Percentiles rank a stretch among this genome's conserved stretches.
phyloP scores from a whole-genome alignment of 2,797 vertebrate species.

The Allobates femoralis region DNA sequence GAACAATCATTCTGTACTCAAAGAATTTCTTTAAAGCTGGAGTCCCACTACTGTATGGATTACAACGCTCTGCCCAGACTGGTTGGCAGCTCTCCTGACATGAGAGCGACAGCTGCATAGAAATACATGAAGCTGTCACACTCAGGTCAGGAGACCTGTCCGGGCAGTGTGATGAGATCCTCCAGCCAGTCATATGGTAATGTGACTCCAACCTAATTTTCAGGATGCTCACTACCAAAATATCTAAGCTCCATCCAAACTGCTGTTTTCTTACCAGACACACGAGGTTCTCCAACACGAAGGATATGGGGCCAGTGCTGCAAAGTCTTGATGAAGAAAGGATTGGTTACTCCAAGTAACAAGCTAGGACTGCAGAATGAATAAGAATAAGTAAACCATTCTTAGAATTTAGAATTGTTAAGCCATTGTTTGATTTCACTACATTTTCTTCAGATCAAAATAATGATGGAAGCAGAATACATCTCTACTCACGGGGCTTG shows the following conservation, averaged over 20 bases:
- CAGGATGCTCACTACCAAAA: not conserved
- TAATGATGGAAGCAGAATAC: not conserved
- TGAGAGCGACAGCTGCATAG: too few relatives aligned
- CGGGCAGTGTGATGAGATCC: too few relatives aligned
- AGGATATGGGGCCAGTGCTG: constrained; percentile 95
- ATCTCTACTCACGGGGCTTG: constrained; percentile 88
- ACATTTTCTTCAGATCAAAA: not conserved
- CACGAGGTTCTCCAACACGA: constrained; percentile 84
- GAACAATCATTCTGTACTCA: too few relatives aligned
- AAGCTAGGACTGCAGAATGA: constrained; percentile 83
- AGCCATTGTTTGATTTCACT: not conserved
- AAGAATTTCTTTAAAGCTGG: too few relatives aligned
- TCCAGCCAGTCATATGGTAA: too few relatives aligned
- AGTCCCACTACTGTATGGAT: too few relatives aligned
- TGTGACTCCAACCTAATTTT: too few relatives aligned
- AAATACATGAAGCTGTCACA: too few relatives aligned
- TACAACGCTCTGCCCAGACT: too few relatives aligned
- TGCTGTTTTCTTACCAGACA: constrained; percentile 78
- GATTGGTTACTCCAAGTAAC: constrained; percentile 94
- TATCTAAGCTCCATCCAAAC: not conserved
- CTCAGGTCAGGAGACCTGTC: too few relatives aligned
- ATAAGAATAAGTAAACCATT: not conserved
- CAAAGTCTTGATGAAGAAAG: constrained; percentile 96
- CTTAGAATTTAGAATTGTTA: not conserved
- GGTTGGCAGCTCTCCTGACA: too few relatives aligned